Percentiles rank a stretch among this genome's conserved stretches.
These are phyloP conservation scores for Dryoscopus gambensis DNA, from an alignment of 2,113 vertebrate genomes.

Conservation along the genomic window DNA sequence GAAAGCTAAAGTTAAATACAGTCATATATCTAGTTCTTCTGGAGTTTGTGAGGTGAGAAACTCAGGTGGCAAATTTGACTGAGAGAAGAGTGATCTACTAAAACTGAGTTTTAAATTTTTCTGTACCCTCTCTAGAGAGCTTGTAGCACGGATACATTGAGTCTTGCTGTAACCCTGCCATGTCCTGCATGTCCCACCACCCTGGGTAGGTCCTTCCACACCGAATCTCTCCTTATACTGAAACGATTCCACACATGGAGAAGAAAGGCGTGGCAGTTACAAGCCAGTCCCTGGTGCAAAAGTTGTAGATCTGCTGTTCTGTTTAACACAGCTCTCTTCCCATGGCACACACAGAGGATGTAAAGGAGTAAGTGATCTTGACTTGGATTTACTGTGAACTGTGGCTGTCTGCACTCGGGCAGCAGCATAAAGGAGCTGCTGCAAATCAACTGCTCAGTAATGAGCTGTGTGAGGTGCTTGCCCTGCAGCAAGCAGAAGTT, in stretches of 20 bases:
- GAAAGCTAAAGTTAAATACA: not conserved
- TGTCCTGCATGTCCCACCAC: not conserved
- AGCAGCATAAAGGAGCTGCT: not conserved
- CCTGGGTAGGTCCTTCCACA: not conserved
- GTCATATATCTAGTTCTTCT: not conserved
- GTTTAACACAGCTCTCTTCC: not conserved
- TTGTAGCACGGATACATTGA: not conserved
- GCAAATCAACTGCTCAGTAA: not conserved
- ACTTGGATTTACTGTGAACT: not conserved
- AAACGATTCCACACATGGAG: not conserved
- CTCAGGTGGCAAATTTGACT: not conserved
- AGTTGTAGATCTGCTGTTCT: not conserved
- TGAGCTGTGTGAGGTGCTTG: not conserved
- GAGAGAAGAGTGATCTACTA: not conserved
- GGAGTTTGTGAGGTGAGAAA: not conserved
- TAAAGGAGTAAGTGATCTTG: not conserved
- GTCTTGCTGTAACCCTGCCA: not conserved
- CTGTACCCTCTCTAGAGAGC: not conserved
- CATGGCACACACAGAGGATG: not conserved
- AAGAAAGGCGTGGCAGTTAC: not conserved
- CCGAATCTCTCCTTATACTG: not conserved
- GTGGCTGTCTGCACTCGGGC: not conserved
- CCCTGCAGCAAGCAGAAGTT: not conserved
- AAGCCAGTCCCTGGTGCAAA: not conserved
- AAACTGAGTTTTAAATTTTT: not conserved